These are phyloP conservation scores for Resseliella maxima DNA, from an alignment of 2,888 invertebrate species.

Conservation along the genomic window DNA sequence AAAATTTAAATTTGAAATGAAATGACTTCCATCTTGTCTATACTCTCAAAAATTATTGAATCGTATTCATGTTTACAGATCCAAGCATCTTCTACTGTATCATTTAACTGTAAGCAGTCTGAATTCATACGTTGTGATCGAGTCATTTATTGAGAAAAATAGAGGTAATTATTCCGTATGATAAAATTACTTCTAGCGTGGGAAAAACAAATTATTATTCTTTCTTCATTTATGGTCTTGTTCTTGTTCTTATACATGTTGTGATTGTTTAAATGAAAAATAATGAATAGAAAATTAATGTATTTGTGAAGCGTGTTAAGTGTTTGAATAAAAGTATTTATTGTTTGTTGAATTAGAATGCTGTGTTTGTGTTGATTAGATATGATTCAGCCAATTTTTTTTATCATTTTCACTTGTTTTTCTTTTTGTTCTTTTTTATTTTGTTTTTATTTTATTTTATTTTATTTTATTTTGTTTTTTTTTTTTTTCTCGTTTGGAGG, in stretches of 20 bases:
- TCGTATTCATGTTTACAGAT: neutral
- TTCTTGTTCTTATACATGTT: too few species aligned
- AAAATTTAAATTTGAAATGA: neutral
- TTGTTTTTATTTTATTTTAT: neutral
- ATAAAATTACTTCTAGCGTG: neutral
- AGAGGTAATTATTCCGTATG: neutral
- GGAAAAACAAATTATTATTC: neutral
- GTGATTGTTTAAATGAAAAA: neutral
- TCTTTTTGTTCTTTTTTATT: neutral
- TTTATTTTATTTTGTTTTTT: neutral
- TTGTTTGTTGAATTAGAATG: slow-evolving; percentile 29
- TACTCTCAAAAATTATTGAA: neutral
- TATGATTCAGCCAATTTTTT: slow-evolving; percentile 18
- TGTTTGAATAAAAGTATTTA: neutral
- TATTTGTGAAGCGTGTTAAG: slow-evolving; percentile 53
- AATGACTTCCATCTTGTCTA: neutral
- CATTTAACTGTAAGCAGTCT: neutral
- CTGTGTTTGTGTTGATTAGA: slow-evolving; percentile 1
- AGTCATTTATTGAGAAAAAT: neutral
- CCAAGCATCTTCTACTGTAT: neutral
- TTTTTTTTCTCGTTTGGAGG: too few species aligned
- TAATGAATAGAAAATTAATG: slow-evolving; percentile 4
- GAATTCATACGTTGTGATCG: neutral
- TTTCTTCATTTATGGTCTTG: too few species aligned
- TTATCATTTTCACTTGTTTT: too few species aligned